phyloP scores from a whole-genome alignment of 2,113 vertebrate genomes.

The Syrrhaptes paradoxus region DNA sequence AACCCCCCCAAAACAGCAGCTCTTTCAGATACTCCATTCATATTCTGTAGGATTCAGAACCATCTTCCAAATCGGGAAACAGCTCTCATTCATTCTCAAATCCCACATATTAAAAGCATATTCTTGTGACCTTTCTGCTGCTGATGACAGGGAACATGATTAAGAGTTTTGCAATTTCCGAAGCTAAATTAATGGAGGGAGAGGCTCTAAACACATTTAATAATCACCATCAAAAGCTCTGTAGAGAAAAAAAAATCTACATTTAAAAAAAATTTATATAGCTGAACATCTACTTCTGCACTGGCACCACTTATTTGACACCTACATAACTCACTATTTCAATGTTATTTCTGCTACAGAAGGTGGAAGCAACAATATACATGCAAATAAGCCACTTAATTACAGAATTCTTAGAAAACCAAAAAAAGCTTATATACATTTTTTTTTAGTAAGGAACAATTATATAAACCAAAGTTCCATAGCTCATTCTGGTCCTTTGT shows the following conservation, averaged over 20 bases:
- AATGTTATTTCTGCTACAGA: background rate
- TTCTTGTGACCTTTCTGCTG: background rate
- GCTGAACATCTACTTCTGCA: background rate
- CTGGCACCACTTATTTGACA: background rate
- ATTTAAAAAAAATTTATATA: background rate
- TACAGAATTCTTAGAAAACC: background rate
- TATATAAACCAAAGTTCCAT: background rate
- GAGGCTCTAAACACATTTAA: background rate
- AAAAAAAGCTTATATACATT: background rate
- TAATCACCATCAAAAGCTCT: background rate
- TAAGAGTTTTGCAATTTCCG: background rate
- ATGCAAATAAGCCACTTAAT: background rate
- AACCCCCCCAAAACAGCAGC: fast-evolving
- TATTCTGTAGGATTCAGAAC: background rate
- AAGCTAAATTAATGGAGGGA: background rate
- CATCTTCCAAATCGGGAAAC: background rate
- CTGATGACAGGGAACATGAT: background rate
- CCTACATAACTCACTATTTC: background rate
- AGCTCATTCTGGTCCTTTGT: background rate
- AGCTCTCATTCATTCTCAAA: background rate
- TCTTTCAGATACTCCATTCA: background rate
- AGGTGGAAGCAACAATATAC: background rate
- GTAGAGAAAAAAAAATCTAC: background rate
- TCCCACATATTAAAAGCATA: background rate
- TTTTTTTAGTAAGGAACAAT: background rate